Conservation (phyloP, 1,140 invertebrate genomes). For the Ceratosolen solmsi region DNA sequence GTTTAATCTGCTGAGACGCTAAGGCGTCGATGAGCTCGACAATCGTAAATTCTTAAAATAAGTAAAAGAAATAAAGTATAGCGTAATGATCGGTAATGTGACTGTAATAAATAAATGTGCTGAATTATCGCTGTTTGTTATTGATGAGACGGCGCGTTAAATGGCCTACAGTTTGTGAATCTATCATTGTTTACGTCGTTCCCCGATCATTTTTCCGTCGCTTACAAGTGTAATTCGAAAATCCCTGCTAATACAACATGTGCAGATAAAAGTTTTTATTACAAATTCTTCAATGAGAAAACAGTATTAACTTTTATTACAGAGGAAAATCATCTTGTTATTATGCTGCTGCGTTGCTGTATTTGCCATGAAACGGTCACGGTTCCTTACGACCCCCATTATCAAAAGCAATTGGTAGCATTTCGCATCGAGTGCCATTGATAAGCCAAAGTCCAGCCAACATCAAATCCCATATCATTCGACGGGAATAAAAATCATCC, state of each 20-base stretch:
- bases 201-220: background rate
- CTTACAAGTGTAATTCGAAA: background rate
- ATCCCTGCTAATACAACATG: background rate
- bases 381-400: background rate
- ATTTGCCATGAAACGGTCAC: background rate
- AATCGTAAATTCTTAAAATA: too few species aligned
- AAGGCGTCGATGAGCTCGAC: background rate
- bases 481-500: too few species aligned
- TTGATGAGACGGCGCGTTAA: background rate
- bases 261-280: background rate
- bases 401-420: background rate
- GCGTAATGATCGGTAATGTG: too few species aligned
- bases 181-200: slow-evolving; percentile 7
- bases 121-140: too few species aligned
- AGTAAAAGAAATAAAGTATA: too few species aligned
- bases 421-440: background rate
- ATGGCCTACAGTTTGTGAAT: background rate
- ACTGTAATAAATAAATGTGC: background rate
- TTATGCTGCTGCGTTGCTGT: background rate
- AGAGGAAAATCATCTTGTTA: background rate
- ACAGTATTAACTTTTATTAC: background rate
- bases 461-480: too few species aligned
- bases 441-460: background rate
- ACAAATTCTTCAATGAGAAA: background rate
- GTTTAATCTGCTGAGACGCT: background rate